phyloP scores from a whole-genome alignment of 92 coral and sea anemone genomes.

The Zoanthus gigantus region DNA sequence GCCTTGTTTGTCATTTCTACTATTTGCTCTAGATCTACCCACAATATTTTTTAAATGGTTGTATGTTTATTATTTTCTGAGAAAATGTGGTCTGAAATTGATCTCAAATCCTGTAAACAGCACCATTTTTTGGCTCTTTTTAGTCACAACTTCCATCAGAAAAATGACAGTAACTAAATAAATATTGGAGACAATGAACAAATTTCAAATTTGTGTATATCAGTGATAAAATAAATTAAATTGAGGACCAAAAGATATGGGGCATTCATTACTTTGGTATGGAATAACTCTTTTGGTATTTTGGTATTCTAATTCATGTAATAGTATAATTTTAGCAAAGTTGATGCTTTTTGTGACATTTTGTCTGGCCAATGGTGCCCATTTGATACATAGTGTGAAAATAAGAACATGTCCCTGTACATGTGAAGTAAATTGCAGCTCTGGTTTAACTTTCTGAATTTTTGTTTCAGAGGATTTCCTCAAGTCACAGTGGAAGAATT shows the following conservation, averaged over 20 bases:
- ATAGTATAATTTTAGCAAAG: neutral
- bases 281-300: slow-evolving; percentile 17
- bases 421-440: slow-evolving; percentile 15
- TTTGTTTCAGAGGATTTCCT: slow-evolving; percentile 42
- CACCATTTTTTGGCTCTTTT: neutral
- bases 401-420: neutral
- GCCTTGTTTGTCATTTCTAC: slow-evolving; percentile 4
- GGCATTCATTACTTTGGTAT: slow-evolving; percentile 7
- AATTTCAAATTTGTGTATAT: slow-evolving; percentile 4
- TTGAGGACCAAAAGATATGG: slow-evolving; percentile 15
- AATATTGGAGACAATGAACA: slow-evolving; percentile 11
- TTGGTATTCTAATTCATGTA: slow-evolving; percentile 7
- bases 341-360: slow-evolving; percentile 12
- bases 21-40: neutral
- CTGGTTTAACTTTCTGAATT: slow-evolving; percentile 22
- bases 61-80: slow-evolving; percentile 7
- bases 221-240: slow-evolving; percentile 11
- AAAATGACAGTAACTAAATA: neutral
- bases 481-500: slow-evolving; percentile 35
- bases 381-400: neutral
- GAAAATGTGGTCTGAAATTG: slow-evolving; percentile 7
- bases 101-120: neutral
- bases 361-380: slow-evolving; percentile 5
- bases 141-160: neutral
- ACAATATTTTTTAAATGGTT: neutral